Evolutionary conservation across 2,113 vertebrate species (phyloP), one percentile per base, ranked within the genome.

Genomic region (Parus major): DNA sequence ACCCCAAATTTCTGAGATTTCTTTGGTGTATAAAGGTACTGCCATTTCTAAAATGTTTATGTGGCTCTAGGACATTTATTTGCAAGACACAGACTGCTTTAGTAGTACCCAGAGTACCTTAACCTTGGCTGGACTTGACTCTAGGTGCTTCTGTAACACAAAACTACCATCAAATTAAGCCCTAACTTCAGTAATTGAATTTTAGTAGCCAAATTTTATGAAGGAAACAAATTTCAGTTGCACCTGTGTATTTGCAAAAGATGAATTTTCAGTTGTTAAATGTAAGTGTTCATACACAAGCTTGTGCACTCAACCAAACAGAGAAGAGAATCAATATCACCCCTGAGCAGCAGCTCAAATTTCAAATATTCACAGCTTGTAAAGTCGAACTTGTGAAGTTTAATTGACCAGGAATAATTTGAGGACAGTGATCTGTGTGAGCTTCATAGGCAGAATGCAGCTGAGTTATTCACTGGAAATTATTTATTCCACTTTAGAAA

Each of bases 331-430:
- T 92, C 95, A 80, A 86, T 96, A 94, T 66, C 41, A 75, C 63
- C 79, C 64, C 79, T 4, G 64, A 96, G 91, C 86, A 91, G 87
- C 81, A 88, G 95, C 92, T 96, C 93, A 55, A 39, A 93, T 91
- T 92, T 91, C 95, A 89, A 63, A 93, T 95, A 94, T 94, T 96
- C 95, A 90, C 89, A 86, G 87, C 85, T 85, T 95, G 85, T 95
- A 88, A 91, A 94, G 90, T 93, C 4, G 8, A 92, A 94, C 89
- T 94, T 78, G 79, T 91, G 91, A 92, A 95, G 94, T 95, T 95
- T 95, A 97, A 96, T 95, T 96, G 92, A 87, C 79, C 86, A 81
- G 75, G 61, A 96, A 87, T 87, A 91, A 96, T 94, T 85, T 93
- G 93, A 92, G 64, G 89, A 92, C 57, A 76, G 70, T 71, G 89